phyloP scores from a whole-genome alignment of 37 sponge, comb jelly and placozoan genomes.

The Aplysina aerophoba region DNA sequence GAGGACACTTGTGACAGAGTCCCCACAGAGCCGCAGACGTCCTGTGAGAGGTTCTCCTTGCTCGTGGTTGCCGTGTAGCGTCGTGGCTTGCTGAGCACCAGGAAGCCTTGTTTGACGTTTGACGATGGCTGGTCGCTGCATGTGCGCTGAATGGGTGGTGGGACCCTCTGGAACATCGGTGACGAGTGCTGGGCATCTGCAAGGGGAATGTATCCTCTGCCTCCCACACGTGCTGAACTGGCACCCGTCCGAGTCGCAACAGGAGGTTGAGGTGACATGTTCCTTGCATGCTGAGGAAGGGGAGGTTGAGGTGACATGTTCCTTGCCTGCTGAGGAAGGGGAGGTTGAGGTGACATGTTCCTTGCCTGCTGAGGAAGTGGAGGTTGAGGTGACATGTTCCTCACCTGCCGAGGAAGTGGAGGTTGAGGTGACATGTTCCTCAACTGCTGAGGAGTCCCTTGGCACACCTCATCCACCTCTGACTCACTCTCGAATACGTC shows the following conservation, averaged over 20 bases:
- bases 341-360: too few relatives aligned
- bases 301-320: too few relatives aligned
- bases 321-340: too few relatives aligned
- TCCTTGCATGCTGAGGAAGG: too few relatives aligned
- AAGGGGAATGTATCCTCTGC: neutral
- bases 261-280: too few relatives aligned
- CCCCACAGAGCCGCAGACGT: neutral
- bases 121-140: neutral
- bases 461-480: neutral
- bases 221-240: too few relatives aligned
- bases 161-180: neutral
- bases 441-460: neutral
- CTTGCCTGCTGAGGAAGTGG: too few relatives aligned
- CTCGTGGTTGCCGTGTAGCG: neutral
- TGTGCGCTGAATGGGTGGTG: neutral
- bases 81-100: neutral
- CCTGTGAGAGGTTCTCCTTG: neutral
- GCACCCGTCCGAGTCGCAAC: too few relatives aligned
- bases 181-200: neutral
- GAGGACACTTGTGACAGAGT: constrained; percentile 20
- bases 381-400: too few relatives aligned
- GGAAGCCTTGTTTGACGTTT: neutral
- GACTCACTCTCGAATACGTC: neutral
- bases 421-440: neutral
- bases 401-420: too few relatives aligned